phyloP scores from a whole-genome alignment of 2,797 vertebrate species.

The Chaenodraco wilsoni region DNA sequence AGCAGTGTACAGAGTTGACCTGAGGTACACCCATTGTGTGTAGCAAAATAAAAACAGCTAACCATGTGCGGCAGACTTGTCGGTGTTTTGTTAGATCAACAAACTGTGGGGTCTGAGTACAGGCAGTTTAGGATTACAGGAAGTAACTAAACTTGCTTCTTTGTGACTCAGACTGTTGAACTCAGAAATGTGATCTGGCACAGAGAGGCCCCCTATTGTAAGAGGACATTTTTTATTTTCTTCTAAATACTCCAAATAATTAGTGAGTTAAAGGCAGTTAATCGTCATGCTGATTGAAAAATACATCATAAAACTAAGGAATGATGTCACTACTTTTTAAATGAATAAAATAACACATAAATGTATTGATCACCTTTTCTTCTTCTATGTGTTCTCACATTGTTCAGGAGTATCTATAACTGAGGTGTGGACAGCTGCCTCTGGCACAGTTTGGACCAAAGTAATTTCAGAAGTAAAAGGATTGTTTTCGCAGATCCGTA shows the following conservation, averaged over 20 bases:
- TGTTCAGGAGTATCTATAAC: constrained; percentile 20
- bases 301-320: too few relatives aligned
- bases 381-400: constrained; percentile 26
- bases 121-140: constrained; percentile 74
- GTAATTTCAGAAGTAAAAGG: constrained; percentile 57
- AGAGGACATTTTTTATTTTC: constrained; percentile 31
- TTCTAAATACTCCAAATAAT: constrained; percentile 39
- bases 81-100: constrained; percentile 36
- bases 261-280: constrained; percentile 31
- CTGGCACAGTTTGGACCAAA: constrained; percentile 50
- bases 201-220: constrained; percentile 67
- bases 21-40: constrained; percentile 38
- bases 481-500: constrained; percentile 70
- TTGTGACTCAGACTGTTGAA: constrained; percentile 73
- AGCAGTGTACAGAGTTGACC: constrained; percentile 33
- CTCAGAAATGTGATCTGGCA: constrained; percentile 73
- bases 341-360: constrained; percentile 1
- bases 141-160: constrained; percentile 72
- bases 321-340: background rate
- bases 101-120: constrained; percentile 65
- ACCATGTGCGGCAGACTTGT: constrained; percentile 36
- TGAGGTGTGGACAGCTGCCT: constrained; percentile 48
- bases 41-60: constrained; percentile 46
- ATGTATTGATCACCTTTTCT: background rate
- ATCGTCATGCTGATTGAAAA: background rate